Base-by-base conservation (phyloP, 2,888 invertebrate species). In the Ceratothoa steindachneri region DNA sequence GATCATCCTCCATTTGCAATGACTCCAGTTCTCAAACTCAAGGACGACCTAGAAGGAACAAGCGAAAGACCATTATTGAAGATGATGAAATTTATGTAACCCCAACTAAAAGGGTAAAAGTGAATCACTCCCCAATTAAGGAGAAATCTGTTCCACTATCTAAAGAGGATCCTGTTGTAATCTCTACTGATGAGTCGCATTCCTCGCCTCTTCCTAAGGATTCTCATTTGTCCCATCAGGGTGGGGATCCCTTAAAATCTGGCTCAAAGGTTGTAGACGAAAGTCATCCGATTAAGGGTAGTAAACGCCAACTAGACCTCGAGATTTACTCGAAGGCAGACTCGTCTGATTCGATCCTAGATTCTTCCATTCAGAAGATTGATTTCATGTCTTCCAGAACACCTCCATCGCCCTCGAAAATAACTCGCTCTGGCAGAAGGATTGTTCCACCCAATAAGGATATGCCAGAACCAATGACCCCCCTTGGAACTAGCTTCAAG, bases 401-500 rank as follows among this genome's bases (percentile, higher is more conserved):
- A 19, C 19, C 19, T 22, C 29, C 30, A 22, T 73, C 76, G 12
- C 75, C 77, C 5, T 53, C 67, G 2, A 77, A 79, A 52, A 74
- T 76, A 4, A 79, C 79, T 22, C 67, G 79, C 4, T 79, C 76
- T 22, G 79, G 79, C 55, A 69, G 79, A 15, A 76, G 76, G 52
- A 71, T 79, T 66, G 76, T 79, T 4, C 69, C 79, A 30, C 79
- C 79, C 22, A 76, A 79, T 24, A 76, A 71, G 65, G 79, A 74
- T 31, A 79, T 79, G 74, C 79, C 79, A 3, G 68, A 76, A 68
- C 79, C 79, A 27, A 76, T 79, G 74, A 79, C 79, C 0, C 76
- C 76, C 15, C 75, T 76, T 55, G 71, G 71, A 9, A 15, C 12
- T 2, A n/a, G 28, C 2, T 31, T 15, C 5, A 41, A 15, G 41